Percentiles rank a stretch among this genome's conserved stretches.
Conservation (phyloP, 2,113 vertebrate species). For the Corythaeola cristata region DNA sequence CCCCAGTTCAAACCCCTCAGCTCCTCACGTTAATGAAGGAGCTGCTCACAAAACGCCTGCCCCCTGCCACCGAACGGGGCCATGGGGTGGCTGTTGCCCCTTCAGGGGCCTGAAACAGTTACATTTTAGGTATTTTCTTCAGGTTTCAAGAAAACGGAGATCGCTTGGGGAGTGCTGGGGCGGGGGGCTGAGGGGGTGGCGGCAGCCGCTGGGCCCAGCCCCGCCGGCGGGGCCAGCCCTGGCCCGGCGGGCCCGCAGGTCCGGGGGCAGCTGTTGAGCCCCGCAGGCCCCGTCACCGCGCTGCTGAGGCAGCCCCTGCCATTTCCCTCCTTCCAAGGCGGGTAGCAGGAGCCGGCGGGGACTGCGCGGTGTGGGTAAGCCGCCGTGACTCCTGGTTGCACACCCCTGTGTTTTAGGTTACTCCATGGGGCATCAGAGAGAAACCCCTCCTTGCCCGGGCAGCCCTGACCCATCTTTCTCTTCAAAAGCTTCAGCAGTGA, state of each 20-base stretch:
- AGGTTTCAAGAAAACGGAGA: not conserved
- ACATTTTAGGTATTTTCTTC: not conserved
- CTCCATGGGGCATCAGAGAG: not conserved
- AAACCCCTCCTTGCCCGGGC: not conserved
- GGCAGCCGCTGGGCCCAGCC: not conserved
- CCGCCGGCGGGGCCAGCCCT: not conserved
- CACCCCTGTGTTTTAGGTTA: not conserved
- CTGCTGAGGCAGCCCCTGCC: not conserved
- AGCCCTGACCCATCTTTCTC: not conserved
- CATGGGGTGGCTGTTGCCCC: not conserved
- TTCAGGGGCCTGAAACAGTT: rapidly evolving
- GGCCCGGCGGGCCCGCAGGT: rapidly evolving
- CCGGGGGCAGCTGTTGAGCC: not conserved
- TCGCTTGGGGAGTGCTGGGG: not conserved
- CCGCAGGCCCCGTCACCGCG: no score
- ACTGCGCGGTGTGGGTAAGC: not conserved
- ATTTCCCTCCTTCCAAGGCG: not conserved
- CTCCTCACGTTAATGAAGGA: not conserved
- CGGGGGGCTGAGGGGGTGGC: not conserved
- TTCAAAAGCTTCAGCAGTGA: not conserved
- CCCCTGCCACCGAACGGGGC: rapidly evolving
- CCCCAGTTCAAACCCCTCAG: not conserved
- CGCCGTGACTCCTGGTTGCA: not conserved
- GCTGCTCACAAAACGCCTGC: not conserved
- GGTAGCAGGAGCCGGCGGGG: not conserved